Evolutionary conservation across 1,140 invertebrate genomes (phyloP).

Genomic region (Mercenaria mercenaria): DNA sequence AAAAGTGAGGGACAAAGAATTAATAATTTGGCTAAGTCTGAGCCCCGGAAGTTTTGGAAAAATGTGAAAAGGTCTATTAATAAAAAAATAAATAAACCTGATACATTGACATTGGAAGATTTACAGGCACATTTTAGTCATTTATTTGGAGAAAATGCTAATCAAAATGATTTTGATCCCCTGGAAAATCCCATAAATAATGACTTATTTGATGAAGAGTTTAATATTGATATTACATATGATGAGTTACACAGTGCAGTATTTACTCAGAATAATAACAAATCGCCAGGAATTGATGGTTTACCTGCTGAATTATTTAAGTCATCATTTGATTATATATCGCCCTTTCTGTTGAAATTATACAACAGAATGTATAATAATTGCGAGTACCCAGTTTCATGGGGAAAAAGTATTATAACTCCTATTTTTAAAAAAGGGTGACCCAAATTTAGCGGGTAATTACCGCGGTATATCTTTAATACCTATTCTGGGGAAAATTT

Average conservation of each 20-base stretch:
- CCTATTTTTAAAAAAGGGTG: background rate
- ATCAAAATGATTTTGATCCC: no score
- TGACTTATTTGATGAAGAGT: background rate
- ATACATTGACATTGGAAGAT: background rate
- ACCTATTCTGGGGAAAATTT: background rate
- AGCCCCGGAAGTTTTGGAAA: background rate
- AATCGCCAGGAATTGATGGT: no score
- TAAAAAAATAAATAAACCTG: background rate
- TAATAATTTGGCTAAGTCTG: background rate
- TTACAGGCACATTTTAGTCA: background rate
- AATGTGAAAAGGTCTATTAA: background rate
- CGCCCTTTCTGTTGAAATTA: background rate
- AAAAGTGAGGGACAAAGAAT: background rate
- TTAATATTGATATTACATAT: background rate
- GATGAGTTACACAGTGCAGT: background rate
- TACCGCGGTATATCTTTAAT: background rate
- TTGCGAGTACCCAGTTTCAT: background rate
- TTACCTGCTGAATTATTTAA: no score
- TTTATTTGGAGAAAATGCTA: background rate
- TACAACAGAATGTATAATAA: background rate
- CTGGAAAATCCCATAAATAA: background rate
- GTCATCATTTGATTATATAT: background rate
- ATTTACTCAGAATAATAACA: constrained; percentile 16
- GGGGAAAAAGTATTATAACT: background rate
- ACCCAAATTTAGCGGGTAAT: background rate